These are phyloP conservation scores for Polypedilum vanderplanki DNA, from an alignment of 1,140 invertebrate species.

Conservation along the genomic window DNA sequence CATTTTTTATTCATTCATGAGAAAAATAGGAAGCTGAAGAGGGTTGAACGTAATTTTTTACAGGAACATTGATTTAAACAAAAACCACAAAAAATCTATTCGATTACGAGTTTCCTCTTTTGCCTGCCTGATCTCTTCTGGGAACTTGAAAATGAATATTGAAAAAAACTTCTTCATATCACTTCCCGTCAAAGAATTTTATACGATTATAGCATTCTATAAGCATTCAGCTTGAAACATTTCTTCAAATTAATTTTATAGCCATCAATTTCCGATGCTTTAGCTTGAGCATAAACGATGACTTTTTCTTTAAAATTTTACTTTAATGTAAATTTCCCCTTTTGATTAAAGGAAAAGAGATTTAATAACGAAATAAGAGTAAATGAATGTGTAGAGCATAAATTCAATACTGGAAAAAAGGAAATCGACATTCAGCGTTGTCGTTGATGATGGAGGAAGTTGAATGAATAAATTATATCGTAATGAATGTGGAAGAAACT, in stretches of 20 bases:
- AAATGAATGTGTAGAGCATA: neutral
- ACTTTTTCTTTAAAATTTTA: neutral
- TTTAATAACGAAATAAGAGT: neutral
- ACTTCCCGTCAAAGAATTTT: conserved; percentile 17
- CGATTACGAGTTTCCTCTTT: neutral
- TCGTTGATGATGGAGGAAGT: neutral
- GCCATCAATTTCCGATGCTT: conserved; percentile 10
- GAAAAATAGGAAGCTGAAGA: neutral
- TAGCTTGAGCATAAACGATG: neutral
- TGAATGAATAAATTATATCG: neutral
- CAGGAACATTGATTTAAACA: neutral
- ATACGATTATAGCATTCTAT: neutral
- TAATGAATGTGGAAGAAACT: neutral
- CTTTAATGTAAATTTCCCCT: conserved; percentile 8
- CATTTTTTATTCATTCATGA: conserved; percentile 1
- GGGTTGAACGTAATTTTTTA: neutral
- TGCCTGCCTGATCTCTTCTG: neutral
- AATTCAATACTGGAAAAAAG: neutral
- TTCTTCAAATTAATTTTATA: neutral
- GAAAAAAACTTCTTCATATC: neutral
- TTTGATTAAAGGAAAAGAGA: neutral
- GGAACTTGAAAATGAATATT: neutral
- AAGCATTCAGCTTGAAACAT: neutral
- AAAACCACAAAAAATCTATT: neutral
- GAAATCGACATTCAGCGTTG: neutral